Base-by-base conservation (phyloP, 2,797 vertebrate species). In the Lates japonicus region DNA sequence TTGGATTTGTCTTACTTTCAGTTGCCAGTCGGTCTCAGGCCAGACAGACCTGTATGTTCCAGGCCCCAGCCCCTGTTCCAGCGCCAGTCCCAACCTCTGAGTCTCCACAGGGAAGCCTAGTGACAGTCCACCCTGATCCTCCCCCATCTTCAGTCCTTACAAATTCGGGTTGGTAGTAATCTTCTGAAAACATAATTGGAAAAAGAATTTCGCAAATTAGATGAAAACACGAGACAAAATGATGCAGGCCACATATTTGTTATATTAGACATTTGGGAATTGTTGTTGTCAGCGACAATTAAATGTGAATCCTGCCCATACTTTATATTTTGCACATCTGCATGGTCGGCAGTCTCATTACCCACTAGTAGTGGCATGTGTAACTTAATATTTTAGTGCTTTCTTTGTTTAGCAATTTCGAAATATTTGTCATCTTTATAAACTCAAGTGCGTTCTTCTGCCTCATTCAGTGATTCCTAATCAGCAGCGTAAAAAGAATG, bases 31-130 rank as follows among this genome's bases (percentile, higher is more conserved):
- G 87, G 75, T 77, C 94, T 80, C 93, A 94, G 90, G 60, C 76
- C 60, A 94, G 96, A 17, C 96, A 96, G 85, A 92, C 92, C 0
- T 92, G 87, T 48, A 73, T 90, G 77, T 90, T 96, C 77, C 95
- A 96, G 77, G 52, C 67, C 6, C 77, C 95, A 39, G 46, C 84
- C 0, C 62, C 91, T 70, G 78, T 77, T n/a, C 48, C 92, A 69
- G 35, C 83, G 13, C 74, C 92, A 22, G 85, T 83, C 52, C 81
- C 65, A 6, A 84, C 87, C 44, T 71, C 69, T 1, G 64, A 76
- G 48, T 92, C 96, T 44, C 93, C 95, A 64, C 91, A 91, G 16
- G 69, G 80, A 46, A 80, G 82, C 44, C 75, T 77, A 4, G 86
- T 95, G 70, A 84, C 84, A 8, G 17, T 78, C 66, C 59, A 66